phyloP scores from a whole-genome alignment of 1,140 invertebrate genomes.

The Cardiocondyla obscurior region DNA sequence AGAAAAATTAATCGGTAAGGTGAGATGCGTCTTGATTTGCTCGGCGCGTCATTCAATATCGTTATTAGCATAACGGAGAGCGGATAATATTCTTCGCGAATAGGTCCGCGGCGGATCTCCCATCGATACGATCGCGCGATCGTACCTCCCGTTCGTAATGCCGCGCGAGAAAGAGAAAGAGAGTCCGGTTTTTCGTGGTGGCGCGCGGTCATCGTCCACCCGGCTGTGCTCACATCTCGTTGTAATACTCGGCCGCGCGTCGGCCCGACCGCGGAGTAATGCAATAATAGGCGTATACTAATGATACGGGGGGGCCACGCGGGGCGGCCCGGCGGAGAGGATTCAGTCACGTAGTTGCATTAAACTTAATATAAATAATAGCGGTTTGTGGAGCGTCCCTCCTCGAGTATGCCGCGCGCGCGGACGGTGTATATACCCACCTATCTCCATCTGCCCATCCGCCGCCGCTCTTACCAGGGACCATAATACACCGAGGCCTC shows the following conservation, averaged over 20 bases:
- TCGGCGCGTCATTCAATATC: slow-evolving; percentile 33
- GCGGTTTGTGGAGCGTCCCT: slow-evolving; percentile 83
- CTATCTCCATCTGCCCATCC: slow-evolving; percentile 81
- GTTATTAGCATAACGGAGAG: slow-evolving; percentile 37
- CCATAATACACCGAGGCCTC: slow-evolving; percentile 81
- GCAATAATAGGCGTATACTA: slow-evolving; percentile 85
- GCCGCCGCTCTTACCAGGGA: slow-evolving; percentile 62
- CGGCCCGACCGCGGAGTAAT: slow-evolving; percentile 74
- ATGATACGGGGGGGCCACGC: slow-evolving; percentile 81
- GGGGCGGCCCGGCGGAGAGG: slow-evolving; percentile 65
- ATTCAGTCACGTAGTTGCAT: slow-evolving; percentile 85
- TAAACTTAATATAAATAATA: slow-evolving; percentile 85
- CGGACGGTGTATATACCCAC: slow-evolving; percentile 75
- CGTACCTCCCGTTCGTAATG: slow-evolving; percentile 13
- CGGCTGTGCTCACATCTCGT: slow-evolving; percentile 64
- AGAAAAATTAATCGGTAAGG: neutral
- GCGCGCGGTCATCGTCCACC: slow-evolving; percentile 67
- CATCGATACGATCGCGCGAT: slow-evolving; percentile 32
- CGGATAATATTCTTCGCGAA: neutral
- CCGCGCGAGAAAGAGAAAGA: neutral
- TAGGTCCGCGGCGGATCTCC: neutral
- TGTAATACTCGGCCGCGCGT: slow-evolving; percentile 67
- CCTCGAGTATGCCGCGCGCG: slow-evolving; percentile 65
- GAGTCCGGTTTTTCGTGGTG: slow-evolving; percentile 59
- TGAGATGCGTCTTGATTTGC: neutral